phyloP scores from a whole-genome alignment of 2,797 vertebrate species.

The Thripadectes ignobilis region DNA sequence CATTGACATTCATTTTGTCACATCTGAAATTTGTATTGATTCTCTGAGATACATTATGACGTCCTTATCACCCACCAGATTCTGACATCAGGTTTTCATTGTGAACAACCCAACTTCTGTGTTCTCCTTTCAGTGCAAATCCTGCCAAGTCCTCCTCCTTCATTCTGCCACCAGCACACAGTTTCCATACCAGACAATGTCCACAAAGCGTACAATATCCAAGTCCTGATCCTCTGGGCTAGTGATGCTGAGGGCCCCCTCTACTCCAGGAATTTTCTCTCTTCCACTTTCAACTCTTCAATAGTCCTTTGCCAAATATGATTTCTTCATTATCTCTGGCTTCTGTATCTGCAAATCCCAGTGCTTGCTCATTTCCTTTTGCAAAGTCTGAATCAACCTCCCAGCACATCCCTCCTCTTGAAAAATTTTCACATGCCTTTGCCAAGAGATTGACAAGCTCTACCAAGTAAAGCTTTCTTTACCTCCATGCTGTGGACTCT shows the following conservation, averaged over 20 bases:
- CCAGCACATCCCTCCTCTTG: conserved; percentile 25
- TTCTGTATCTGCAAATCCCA: conserved; percentile 6
- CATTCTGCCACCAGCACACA: neutral
- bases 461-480: conserved; percentile 10
- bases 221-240: neutral
- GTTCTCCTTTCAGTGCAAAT: neutral
- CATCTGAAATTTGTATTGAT: neutral
- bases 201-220: neutral
- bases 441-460: conserved; percentile 25
- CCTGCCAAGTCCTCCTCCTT: neutral
- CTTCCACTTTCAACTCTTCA: neutral
- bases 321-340: conserved; percentile 8
- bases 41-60: neutral
- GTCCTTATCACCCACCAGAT: neutral
- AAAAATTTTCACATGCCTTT: conserved; percentile 7
- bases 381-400: conserved; percentile 1
- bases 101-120: neutral
- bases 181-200: neutral
- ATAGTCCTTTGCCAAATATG: neutral
- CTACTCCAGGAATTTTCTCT: neutral
- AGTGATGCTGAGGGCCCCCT: neutral
- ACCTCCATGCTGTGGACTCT: neutral
- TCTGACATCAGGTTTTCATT: neutral
- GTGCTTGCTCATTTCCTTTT: conserved; percentile 20
- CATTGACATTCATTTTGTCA: neutral